Base-by-base conservation (phyloP, 2,797 vertebrate genomes). In the Bradypodion ventrale region DNA sequence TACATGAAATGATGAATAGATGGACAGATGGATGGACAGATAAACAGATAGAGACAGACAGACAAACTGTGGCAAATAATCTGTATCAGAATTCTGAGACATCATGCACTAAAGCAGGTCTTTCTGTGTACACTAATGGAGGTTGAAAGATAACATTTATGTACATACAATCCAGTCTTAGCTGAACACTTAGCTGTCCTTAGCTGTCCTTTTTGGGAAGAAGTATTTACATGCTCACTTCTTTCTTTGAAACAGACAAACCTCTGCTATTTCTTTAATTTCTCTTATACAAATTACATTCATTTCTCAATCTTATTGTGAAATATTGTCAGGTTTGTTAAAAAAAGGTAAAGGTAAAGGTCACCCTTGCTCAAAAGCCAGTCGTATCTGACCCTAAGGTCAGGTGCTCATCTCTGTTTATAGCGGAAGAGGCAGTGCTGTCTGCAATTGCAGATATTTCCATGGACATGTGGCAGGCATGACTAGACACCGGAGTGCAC, bases 61-160 rank as follows among this genome's bases (percentile, higher is more conserved):
- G 69, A 42, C 19, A 79, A 80, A 27, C 23, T 15, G 83, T 6
- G 7, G 40, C 65, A 87, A 73, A 42, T 49, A 3, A 9, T 85
- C 90, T 81, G 90, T 82, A 87, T 78, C 40, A 90, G 79, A 83
- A 78, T 73, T 90, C 76, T 75, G 46, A 2, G 59, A 21, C 25
- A 44, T 27, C 7, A 1, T 23, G 65, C 66, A 79, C 1, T 2
- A 7, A 80, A 46, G 12, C 40, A 10, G 59, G 21, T 83, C n/a
- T 83, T 83, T 42, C 12, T 44, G 2, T 78, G 89, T n/a, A 52
- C 37, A 72, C 83, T 72, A 52, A 8, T 75, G 80, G 70, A 0
- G 6, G 83, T 83, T 80, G 52, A 82, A 73, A n/a, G 70, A 12
- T 10, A 9, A 44, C n/a, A 46, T 62, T n/a, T 32, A 44, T 25